A percentile compares a stretch with the other conserved stretches of the same genome.
Conservation (phyloP, 2,113 vertebrate genomes). For the Archocentrus centrarchus region DNA sequence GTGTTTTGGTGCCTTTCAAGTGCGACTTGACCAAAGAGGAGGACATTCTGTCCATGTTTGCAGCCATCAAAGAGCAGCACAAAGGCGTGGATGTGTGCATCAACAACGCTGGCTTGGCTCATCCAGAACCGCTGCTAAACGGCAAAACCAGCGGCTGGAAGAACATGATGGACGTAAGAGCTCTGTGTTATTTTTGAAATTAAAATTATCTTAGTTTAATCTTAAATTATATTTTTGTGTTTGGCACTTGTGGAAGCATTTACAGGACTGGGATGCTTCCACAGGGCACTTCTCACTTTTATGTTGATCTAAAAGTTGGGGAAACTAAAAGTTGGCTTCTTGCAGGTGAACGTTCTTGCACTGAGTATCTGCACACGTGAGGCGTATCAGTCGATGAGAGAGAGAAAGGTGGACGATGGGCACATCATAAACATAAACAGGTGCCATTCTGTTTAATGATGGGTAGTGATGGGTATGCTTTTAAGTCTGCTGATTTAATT, state of each 20-base stretch:
- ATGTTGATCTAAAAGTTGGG: background rate
- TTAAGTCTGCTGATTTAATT: too few relatives aligned
- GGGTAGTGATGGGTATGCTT: too few relatives aligned
- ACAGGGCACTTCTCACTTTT: too few relatives aligned
- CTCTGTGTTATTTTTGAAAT: background rate
- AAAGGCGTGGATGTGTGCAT: background rate
- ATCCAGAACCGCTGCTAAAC: background rate
- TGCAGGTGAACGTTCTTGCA: slow-evolving; percentile 88
- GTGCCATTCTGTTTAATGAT: slow-evolving; percentile 63
- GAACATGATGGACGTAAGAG: slow-evolving; percentile 89
- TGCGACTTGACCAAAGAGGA: background rate
- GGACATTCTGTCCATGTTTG: accelerated
- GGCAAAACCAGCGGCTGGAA: slow-evolving; percentile 84
- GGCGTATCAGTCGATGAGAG: slow-evolving; percentile 81
- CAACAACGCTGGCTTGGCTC: background rate
- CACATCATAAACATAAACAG: slow-evolving; percentile 93
- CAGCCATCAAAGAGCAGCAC: background rate
- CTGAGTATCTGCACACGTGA: slow-evolving; percentile 89
- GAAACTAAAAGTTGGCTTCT: background rate
- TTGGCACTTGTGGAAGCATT: background rate
- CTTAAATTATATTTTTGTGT: background rate
- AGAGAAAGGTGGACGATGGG: slow-evolving; percentile 86
- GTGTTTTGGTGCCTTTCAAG: background rate
- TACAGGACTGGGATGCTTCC: slow-evolving; percentile 16
- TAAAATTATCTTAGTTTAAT: too few relatives aligned